Evolutionary conservation across 1,140 invertebrate genomes (phyloP).

Genomic region (Zophobas atratus): DNA sequence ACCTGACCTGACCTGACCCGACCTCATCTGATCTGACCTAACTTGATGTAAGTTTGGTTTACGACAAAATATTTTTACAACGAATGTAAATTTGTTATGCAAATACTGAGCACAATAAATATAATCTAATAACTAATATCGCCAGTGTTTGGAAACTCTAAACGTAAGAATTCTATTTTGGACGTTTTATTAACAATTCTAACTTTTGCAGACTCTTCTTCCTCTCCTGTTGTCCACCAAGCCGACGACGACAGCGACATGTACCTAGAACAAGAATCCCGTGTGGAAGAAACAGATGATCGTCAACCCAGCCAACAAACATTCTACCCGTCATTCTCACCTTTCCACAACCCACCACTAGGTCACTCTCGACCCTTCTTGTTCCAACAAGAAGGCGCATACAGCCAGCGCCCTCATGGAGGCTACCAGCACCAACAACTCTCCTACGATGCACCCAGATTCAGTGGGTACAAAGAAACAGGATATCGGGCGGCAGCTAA

Average conservation of each 20-base stretch:
- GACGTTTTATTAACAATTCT: background rate
- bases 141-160: too few relatives aligned
- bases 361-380: slow-evolving; percentile 64
- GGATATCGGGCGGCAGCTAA: slow-evolving; percentile 42
- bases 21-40: too few relatives aligned
- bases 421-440: slow-evolving; percentile 60
- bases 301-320: slow-evolving; percentile 52
- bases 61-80: too few relatives aligned
- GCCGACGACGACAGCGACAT: slow-evolving; percentile 58
- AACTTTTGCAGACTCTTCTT: background rate
- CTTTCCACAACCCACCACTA: slow-evolving; percentile 62
- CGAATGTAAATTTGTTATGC: too few relatives aligned
- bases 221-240: background rate
- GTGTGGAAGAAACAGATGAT: background rate
- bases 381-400: slow-evolving; percentile 62
- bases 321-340: slow-evolving; percentile 63
- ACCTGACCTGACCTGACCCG: too few relatives aligned
- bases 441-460: slow-evolving; percentile 51
- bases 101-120: too few relatives aligned
- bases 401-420: slow-evolving; percentile 63
- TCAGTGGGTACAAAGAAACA: slow-evolving; percentile 58
- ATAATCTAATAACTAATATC: too few relatives aligned
- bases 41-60: too few relatives aligned
- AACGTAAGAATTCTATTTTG: background rate
- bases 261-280: slow-evolving; percentile 59